Conservation (phyloP, 2,797 vertebrate genomes). For the Artibeus lituratus region DNA sequence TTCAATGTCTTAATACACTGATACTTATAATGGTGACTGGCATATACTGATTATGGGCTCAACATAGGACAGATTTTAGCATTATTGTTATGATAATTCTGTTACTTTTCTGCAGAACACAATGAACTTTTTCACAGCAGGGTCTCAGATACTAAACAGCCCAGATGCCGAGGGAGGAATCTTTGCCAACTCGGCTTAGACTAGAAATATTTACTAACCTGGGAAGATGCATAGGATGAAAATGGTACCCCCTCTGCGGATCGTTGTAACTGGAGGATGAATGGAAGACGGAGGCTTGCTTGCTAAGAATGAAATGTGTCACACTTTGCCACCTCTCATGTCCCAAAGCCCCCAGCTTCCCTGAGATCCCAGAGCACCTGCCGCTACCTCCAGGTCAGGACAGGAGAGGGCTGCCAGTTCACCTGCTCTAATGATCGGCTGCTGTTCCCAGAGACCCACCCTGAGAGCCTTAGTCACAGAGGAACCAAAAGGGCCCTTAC, state of each 20-base stretch:
- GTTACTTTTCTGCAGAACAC: constrained; percentile 49
- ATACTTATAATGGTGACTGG: not conserved
- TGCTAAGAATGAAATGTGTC: not conserved
- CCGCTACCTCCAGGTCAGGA: not conserved
- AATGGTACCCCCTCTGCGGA: constrained; percentile 48
- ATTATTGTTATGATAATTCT: not conserved
- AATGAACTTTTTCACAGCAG: constrained; percentile 50
- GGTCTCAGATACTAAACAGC: constrained; percentile 71
- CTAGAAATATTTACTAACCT: constrained; percentile 56
- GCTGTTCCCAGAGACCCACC: not conserved
- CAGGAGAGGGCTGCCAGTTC: not conserved
- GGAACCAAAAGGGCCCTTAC: not conserved
- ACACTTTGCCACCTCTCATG: not conserved
- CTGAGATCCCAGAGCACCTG: not conserved
- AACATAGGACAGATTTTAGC: not conserved
- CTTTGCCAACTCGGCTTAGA: constrained; percentile 48
- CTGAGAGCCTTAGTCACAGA: not conserved
- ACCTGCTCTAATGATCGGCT: not conserved
- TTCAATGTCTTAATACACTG: not conserved
- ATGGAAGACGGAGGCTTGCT: not conserved
- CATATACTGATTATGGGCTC: not conserved
- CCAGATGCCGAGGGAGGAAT: constrained; percentile 50
- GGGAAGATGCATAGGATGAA: constrained; percentile 45
- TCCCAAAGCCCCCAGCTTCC: not conserved
- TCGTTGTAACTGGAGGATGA: not conserved